These are phyloP conservation scores for Hipparchia sbordonii DNA, from an alignment of 2,888 invertebrate species.

Conservation along the genomic window DNA sequence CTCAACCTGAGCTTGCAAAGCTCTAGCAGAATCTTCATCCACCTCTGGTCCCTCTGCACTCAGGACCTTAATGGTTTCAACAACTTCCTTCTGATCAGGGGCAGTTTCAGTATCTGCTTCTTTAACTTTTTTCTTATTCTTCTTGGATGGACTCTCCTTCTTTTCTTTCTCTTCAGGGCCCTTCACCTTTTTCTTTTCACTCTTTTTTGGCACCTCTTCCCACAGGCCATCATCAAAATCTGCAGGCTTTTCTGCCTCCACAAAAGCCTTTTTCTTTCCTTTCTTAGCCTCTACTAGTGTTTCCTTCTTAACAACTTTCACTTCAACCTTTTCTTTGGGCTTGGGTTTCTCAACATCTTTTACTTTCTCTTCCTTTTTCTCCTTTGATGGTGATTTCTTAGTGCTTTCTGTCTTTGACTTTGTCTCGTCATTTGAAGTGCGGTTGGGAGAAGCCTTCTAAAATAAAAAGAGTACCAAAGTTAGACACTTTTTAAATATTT, in stretches of 20 bases:
- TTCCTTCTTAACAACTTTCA: conserved; percentile 73
- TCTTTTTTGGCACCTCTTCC: conserved; percentile 87
- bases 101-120: conserved; percentile 72
- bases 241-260: conserved; percentile 85
- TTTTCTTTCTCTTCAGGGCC: conserved; percentile 81
- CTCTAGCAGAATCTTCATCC: conserved; percentile 69
- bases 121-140: conserved; percentile 72
- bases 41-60: conserved; percentile 70
- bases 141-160: conserved; percentile 78
- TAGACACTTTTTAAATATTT: not conserved
- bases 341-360: conserved; percentile 78
- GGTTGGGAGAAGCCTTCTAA: conserved; percentile 85
- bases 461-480: conserved; percentile 38
- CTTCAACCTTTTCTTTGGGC: conserved; percentile 68
- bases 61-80: conserved; percentile 73
- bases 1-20: conserved; percentile 75
- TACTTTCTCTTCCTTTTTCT: conserved; percentile 82
- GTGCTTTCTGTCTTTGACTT: conserved; percentile 83
- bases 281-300: conserved; percentile 72
- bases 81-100: conserved; percentile 58
- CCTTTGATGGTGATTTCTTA: conserved; percentile 82
- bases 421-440: conserved; percentile 81
- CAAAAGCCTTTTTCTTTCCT: conserved; percentile 83
- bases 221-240: conserved; percentile 90
- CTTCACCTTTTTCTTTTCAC: conserved; percentile 88